Evolutionary conservation across 2,113 vertebrate genomes (phyloP).

Genomic region (Phyllopteryx taeniolatus): DNA sequence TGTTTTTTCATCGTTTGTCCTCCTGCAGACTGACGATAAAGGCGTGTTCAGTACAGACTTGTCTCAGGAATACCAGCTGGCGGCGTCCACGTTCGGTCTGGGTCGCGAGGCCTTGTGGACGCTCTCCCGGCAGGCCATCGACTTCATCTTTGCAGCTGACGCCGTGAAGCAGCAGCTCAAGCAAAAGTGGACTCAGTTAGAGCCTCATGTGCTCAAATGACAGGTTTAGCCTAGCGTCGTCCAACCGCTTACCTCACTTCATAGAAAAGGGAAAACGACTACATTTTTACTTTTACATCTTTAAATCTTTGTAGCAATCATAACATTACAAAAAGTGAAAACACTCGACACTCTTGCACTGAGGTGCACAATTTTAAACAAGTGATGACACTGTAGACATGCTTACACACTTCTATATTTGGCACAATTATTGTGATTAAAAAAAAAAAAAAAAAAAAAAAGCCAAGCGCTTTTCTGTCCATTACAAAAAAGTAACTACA

Average conservation of each 20-base stretch:
- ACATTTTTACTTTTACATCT: conserved; percentile 15
- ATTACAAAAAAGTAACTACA: not conserved
- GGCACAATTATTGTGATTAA: not conserved
- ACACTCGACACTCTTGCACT: conserved; percentile 10
- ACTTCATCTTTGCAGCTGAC: conserved; percentile 82
- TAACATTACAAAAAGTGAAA: conserved; percentile 2
- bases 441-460: conserved; percentile 4
- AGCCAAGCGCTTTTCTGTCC: not conserved
- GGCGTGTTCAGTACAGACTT: conserved; percentile 89
- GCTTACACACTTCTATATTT: not conserved
- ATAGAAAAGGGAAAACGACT: not conserved
- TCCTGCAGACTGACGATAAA: conserved; percentile 90
- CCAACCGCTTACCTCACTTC: conserved; percentile 39
- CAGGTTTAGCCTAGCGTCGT: not conserved
- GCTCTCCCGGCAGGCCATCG: conserved; percentile 84
- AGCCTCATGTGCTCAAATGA: conserved; percentile 62
- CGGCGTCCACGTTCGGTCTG: conserved; percentile 84
- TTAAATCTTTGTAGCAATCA: conserved; percentile 17
- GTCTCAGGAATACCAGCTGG: conserved; percentile 91
- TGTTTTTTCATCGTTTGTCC: conserved; percentile 12
- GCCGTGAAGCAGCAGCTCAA: conserved; percentile 78
- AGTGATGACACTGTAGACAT: conserved; percentile 4
- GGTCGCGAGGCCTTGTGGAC: conserved; percentile 81
- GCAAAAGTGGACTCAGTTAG: conserved; percentile 79
- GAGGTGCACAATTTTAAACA: conserved; percentile 13